These are phyloP conservation scores for Drosophila borealis DNA, from an alignment of 2,888 invertebrate genomes.

Conservation along the genomic window DNA sequence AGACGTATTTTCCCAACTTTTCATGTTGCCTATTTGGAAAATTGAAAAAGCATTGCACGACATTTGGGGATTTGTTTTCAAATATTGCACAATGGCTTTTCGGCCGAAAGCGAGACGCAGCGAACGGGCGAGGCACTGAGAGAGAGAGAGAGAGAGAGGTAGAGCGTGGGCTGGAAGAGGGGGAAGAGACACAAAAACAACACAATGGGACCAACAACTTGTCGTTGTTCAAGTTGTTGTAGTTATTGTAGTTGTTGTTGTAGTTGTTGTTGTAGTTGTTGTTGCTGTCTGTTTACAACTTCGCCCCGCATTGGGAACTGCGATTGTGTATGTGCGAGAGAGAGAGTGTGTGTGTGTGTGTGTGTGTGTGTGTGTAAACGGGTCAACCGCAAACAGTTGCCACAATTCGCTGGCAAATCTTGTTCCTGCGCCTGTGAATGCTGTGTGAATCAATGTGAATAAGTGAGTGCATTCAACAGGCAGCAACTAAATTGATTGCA, in stretches of 20 bases:
- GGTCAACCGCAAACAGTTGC: conserved; percentile 55
- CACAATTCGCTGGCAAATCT: conserved; percentile 42
- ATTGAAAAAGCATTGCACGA: conserved; percentile 75
- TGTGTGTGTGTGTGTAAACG: conserved; percentile 41
- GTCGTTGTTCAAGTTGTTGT: conserved; percentile 19
- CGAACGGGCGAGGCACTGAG: too few species aligned
- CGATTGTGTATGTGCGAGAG: conserved; percentile 32
- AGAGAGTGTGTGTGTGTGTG: conserved; percentile 8
- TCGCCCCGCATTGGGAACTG: conserved; percentile 37
- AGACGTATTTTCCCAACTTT: conserved; percentile 63
- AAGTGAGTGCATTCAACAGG: conserved; percentile 7
- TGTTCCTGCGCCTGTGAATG: conserved; percentile 25
- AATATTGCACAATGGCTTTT: conserved; percentile 42
- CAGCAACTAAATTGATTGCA: conserved; percentile 10
- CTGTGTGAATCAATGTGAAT: background rate
- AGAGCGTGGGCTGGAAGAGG: background rate
- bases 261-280: conserved; percentile 25
- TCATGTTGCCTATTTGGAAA: conserved; percentile 68
- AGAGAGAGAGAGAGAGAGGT: background rate
- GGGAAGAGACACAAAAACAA: conserved; percentile 11
- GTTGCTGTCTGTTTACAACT: conserved; percentile 34
- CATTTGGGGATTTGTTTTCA: conserved; percentile 43
- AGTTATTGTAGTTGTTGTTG: conserved; percentile 23
- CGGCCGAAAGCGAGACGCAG: background rate
- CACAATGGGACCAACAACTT: conserved; percentile 28